phyloP scores from a whole-genome alignment of 2,888 invertebrate species.

The Rutpela maculata region DNA sequence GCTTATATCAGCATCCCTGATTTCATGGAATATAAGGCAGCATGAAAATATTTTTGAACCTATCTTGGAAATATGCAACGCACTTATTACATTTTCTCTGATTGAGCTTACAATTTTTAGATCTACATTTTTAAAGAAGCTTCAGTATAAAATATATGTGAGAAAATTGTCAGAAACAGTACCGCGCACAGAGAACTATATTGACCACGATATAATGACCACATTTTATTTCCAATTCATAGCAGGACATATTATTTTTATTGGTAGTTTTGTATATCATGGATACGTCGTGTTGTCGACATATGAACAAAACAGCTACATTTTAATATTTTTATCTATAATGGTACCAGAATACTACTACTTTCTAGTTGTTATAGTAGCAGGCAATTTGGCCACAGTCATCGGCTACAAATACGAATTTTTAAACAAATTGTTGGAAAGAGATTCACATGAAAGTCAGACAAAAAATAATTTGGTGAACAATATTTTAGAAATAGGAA shows the following conservation, averaged over 20 bases:
- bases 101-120: slow-evolving; percentile 6
- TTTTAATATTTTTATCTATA: not conserved
- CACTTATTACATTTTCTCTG: not conserved
- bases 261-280: not conserved
- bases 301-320: not conserved
- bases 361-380: slow-evolving; percentile 10
- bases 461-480: slow-evolving; percentile 29
- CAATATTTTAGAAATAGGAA: slow-evolving; percentile 28
- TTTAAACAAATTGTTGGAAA: slow-evolving; percentile 24
- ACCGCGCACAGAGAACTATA: not conserved
- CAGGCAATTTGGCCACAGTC: slow-evolving; percentile 5
- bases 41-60: slow-evolving; percentile 32
- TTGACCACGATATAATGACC: not conserved
- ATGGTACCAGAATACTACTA: slow-evolving; percentile 34
- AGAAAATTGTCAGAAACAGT: not conserved
- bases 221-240: slow-evolving; percentile 29
- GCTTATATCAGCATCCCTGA: not conserved
- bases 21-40: not conserved
- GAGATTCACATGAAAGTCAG: not conserved
- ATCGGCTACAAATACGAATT: slow-evolving; percentile 25
- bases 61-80: not conserved
- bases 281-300: not conserved
- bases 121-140: slow-evolving; percentile 9
- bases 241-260: slow-evolving; percentile 5
- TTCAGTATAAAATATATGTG: not conserved